phyloP scores from a whole-genome alignment of 1,140 invertebrate species.

The Lordiphosa mommai region DNA sequence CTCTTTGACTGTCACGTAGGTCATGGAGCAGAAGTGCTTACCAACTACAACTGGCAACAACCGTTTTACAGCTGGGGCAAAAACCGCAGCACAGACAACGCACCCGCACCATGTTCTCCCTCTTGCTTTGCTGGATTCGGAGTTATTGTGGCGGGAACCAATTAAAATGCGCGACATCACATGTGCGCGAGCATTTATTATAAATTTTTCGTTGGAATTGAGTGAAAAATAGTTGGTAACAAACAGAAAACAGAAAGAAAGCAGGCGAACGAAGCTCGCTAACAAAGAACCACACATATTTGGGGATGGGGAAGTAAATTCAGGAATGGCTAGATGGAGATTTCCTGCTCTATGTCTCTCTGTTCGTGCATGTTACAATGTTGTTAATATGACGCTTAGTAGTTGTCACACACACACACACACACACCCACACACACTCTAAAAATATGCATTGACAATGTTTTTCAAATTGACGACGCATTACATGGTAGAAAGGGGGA shows the following conservation, averaged over 20 bases:
- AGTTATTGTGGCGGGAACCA: conserved; percentile 41
- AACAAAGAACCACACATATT: background rate
- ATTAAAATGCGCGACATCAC: conserved; percentile 75
- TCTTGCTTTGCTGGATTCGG: background rate
- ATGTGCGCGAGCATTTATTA: conserved; percentile 73
- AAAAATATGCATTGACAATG: conserved; percentile 57
- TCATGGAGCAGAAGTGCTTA: conserved; percentile 56
- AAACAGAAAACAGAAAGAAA: conserved; percentile 12
- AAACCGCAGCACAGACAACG: conserved; percentile 11
- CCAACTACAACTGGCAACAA: conserved; percentile 60
- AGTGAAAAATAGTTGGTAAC: conserved; percentile 71
- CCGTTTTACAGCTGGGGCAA: conserved; percentile 52
- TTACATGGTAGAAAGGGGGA: conserved; percentile 7
- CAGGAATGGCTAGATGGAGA: background rate
- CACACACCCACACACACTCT: background rate
- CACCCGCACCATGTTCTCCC: background rate
- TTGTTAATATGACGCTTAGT: conserved; percentile 72
- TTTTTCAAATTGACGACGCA: conserved; percentile 66
- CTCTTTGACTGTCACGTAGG: conserved; percentile 57
- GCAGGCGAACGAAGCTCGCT: background rate
- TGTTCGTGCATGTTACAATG: conserved; percentile 59
- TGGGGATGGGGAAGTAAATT: background rate
- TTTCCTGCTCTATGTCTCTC: background rate
- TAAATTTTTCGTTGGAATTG: conserved; percentile 73
- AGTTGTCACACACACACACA: conserved; percentile 35